Evolutionary conservation across 2,797 vertebrate genomes (phyloP).

Genomic region (Sebastes aleutianus): DNA sequence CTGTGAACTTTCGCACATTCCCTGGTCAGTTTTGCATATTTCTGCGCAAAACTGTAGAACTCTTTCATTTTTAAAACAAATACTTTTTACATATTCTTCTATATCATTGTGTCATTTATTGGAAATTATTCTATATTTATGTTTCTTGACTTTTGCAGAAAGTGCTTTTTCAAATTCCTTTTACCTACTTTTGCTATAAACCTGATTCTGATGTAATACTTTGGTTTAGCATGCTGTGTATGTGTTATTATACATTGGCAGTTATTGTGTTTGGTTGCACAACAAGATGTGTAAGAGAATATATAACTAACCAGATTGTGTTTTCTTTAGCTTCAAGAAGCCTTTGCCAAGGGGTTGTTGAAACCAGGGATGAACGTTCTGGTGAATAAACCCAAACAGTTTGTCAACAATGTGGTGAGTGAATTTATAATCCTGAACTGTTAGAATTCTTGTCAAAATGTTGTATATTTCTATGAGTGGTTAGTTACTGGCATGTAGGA

Average conservation of each 20-base stretch:
- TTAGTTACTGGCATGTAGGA: neutral
- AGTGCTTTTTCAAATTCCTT: neutral
- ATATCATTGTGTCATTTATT: neutral
- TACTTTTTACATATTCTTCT: too few species aligned
- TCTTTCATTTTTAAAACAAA: neutral
- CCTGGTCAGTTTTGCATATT: too few species aligned
- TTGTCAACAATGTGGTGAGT: conserved; percentile 88
- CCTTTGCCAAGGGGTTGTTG: conserved; percentile 87
- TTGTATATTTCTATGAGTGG: neutral
- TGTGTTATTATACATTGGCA: neutral
- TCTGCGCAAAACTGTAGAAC: fast-evolving
- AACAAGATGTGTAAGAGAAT: too few species aligned
- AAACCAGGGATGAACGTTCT: conserved; percentile 92
- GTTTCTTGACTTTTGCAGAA: neutral
- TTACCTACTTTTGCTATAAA: neutral
- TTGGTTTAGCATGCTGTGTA: neutral
- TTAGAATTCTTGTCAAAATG: neutral
- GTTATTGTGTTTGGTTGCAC: neutral
- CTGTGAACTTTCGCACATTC: neutral
- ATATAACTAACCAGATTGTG: fast-evolving
- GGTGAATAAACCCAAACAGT: conserved; percentile 80
- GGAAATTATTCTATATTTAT: neutral
- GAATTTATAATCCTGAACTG: neutral
- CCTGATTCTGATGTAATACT: neutral
- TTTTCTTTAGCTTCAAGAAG: conserved; percentile 88